These are phyloP conservation scores for Geodia barretti DNA, from an alignment of 37 sponge, comb jelly and placozoan genomes.

Conservation along the genomic window DNA sequence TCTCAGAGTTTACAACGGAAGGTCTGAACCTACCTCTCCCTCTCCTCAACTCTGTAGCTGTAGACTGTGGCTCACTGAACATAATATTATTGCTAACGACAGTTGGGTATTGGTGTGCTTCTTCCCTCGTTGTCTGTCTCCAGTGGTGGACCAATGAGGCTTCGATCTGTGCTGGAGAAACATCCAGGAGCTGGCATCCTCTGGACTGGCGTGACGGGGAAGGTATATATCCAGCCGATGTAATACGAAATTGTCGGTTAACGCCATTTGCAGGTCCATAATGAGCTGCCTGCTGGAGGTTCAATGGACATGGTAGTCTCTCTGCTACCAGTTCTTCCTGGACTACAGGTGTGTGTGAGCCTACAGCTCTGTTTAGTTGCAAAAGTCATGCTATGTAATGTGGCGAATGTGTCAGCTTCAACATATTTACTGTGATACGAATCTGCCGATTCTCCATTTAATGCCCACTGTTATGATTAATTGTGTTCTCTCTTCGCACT, in stretches of 20 bases:
- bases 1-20: slow-evolving; percentile 56
- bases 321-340: slow-evolving; percentile 62
- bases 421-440: no score
- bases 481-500: neutral
- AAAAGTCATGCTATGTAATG: no score
- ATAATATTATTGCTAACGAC: no score
- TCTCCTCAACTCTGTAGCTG: no score
- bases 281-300: slow-evolving; percentile 32
- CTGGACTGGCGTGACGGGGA: slow-evolving; percentile 71
- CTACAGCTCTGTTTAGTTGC: no score
- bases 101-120: neutral
- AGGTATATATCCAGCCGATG: no score
- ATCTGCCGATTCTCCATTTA: no score
- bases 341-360: slow-evolving; percentile 76
- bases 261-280: slow-evolving; percentile 34
- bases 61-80: no score
- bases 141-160: slow-evolving; percentile 40
- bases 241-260: neutral
- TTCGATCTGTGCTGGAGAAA: slow-evolving; percentile 38
- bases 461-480: no score
- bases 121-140: neutral
- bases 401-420: no score
- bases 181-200: slow-evolving; percentile 46
- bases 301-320: slow-evolving; percentile 33
- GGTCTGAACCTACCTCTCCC: no score